Evolutionary conservation across 2,797 vertebrate species (phyloP), one percentile per base, ranked within the genome.

Genomic region (Psittacula derbiana): DNA sequence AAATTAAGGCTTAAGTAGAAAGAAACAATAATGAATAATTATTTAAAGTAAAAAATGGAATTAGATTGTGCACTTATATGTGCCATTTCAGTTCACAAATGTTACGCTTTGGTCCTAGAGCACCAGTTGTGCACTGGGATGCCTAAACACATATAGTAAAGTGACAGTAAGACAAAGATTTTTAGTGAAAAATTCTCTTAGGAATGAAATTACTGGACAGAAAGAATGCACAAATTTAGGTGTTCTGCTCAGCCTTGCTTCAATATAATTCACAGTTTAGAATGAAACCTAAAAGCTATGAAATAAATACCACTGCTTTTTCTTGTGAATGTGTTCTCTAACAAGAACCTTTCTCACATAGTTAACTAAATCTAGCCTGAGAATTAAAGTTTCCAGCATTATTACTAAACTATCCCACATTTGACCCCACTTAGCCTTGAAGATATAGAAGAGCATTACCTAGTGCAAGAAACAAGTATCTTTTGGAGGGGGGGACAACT

Each of bases 401-500:
- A 80, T 20, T 18, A 53, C 9, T 43, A 12, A 76, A 73, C 19
- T 50, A 50, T 12, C 7, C 43, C 16, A 30, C 14, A 38, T 21
- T 44, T 3, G 24, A 58, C 3, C 2, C 12, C 16, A 46, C 7
- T 75, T 28, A 44, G 14, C 57, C 1, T 41, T 46, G 19, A 89
- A 79, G 79, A 46, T 6, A 57, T 1, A n/a, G 20, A 20, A 41
- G 3, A 70, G 23, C 8, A 60, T 19, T 14, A 61, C 16, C 11
- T 57, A 14, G 9, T 41, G 4, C 47, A 85, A 71, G 12, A 38
- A 60, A n/a, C 75, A 43, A 3, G 0, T 23, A 27, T 12, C 6
- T 28, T 15, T 3, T 21, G 4, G 0, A 5, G 7, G 2, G 2
- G 4, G 20, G 8, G 11, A 20, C 6, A 31, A 21, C 18, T 41